These are phyloP conservation scores for Leucophora obtusa DNA, from an alignment of 2,888 invertebrate genomes.

Conservation along the genomic window DNA sequence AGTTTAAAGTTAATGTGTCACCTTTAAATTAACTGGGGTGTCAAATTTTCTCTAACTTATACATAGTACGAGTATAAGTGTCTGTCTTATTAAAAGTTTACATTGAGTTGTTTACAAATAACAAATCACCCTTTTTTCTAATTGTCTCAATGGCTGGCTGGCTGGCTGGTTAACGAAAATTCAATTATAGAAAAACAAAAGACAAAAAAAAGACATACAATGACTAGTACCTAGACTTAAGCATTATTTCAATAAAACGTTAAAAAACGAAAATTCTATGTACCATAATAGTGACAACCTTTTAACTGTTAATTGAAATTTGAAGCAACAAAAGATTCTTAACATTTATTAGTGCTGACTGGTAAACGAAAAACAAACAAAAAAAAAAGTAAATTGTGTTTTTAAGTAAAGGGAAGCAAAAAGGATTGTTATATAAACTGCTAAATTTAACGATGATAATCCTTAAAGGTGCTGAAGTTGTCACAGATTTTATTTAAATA, in stretches of 20 bases:
- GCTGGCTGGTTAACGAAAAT: not conserved
- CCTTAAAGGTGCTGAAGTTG: not conserved
- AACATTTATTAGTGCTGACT: not conserved
- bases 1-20: too few relatives aligned
- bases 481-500: conserved; percentile 2
- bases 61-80: too few relatives aligned
- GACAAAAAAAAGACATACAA: not conserved
- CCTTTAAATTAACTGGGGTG: too few relatives aligned
- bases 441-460: not conserved
- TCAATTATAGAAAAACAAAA: not conserved
- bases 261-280: not conserved
- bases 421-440: not conserved
- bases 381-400: not conserved
- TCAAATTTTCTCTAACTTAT: too few relatives aligned
- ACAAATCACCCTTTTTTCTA: not conserved
- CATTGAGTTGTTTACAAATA: too few relatives aligned
- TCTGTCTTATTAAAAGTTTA: too few relatives aligned
- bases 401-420: not conserved
- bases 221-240: not conserved
- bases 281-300: not conserved
- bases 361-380: not conserved
- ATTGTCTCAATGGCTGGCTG: not conserved
- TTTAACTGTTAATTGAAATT: not conserved
- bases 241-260: not conserved
- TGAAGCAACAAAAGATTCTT: not conserved